These are phyloP conservation scores for Drosophila villosipedis DNA, from an alignment of 2,888 invertebrate species.

Conservation along the genomic window DNA sequence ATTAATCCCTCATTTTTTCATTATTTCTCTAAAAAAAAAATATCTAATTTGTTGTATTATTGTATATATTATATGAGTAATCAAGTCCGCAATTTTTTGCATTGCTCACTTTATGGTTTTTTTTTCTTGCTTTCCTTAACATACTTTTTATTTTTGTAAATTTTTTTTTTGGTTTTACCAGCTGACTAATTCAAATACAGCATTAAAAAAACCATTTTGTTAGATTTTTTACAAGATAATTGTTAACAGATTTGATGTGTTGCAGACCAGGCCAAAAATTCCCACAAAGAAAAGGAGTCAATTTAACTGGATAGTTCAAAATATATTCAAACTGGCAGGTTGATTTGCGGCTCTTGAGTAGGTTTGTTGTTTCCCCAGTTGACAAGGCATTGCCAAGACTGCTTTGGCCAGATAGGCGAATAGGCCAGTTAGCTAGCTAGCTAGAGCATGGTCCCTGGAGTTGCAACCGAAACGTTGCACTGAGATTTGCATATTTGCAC, in stretches of 20 bases:
- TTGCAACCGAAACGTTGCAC: conserved; percentile 12
- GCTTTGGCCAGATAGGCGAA: conserved; percentile 1
- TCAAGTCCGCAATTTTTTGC: background rate
- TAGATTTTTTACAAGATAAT: background rate
- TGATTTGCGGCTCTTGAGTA: conserved; percentile 47
- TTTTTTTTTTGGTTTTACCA: background rate
- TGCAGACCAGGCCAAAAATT: conserved; percentile 17
- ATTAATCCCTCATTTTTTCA: background rate
- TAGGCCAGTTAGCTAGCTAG: background rate
- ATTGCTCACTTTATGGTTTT: background rate
- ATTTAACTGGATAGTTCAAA: conserved; percentile 7
- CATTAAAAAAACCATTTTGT: background rate
- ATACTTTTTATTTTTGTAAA: background rate
- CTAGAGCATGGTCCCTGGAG: background rate
- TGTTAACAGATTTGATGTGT: conserved; percentile 1
- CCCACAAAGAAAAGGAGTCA: conserved; percentile 13
- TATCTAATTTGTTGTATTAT: background rate
- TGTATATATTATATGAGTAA: background rate
- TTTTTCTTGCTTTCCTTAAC: background rate
- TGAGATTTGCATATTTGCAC: conserved; percentile 77
- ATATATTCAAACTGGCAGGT: conserved; percentile 41
- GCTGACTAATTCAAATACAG: background rate
- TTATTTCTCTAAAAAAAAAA: background rate
- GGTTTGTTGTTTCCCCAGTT: conserved; percentile 34
- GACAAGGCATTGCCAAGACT: conserved; percentile 19